Evolutionary conservation across 92 coral and sea anemone genomes (phyloP).

Genomic region (Pocillopora meandrina): DNA sequence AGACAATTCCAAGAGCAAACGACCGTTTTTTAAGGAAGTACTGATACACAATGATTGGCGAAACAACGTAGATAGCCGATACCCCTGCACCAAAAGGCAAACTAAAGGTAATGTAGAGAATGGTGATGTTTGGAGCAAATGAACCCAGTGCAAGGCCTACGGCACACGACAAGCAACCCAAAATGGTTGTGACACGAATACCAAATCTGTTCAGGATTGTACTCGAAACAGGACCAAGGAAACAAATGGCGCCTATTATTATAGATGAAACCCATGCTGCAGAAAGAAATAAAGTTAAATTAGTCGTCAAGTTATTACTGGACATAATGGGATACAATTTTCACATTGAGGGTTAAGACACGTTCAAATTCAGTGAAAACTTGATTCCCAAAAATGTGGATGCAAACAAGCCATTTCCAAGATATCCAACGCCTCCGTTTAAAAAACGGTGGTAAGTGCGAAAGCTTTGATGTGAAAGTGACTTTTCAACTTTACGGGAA

Average conservation of each 20-base stretch:
- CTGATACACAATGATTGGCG: neutral
- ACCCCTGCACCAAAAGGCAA: conserved; percentile 39
- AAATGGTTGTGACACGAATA: neutral
- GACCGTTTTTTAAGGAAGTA: conserved; percentile 39
- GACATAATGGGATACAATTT: neutral
- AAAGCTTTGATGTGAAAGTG: too few species aligned
- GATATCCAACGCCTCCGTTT: too few species aligned
- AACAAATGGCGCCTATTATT: conserved; percentile 1
- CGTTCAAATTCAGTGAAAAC: too few species aligned
- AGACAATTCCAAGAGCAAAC: conserved; percentile 42
- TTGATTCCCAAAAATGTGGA: too few species aligned
- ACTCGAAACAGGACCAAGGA: conserved; percentile 40
- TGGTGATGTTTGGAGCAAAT: neutral
- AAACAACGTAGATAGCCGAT: conserved; percentile 19
- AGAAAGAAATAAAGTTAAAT: neutral
- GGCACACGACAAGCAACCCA: conserved; percentile 11
- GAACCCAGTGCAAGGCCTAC: conserved; percentile 9
- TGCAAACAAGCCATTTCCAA: too few species aligned
- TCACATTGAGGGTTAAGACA: too few species aligned
- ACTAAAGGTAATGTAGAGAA: conserved; percentile 51
- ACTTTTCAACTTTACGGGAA: too few species aligned
- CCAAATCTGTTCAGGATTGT: conserved; percentile 26
- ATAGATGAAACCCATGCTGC: conserved; percentile 64
- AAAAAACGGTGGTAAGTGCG: too few species aligned
- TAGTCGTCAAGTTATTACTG: neutral